These are phyloP conservation scores for Pogonognathellus flavescens DNA, from an alignment of 1,140 invertebrate species.

Conservation along the genomic window DNA sequence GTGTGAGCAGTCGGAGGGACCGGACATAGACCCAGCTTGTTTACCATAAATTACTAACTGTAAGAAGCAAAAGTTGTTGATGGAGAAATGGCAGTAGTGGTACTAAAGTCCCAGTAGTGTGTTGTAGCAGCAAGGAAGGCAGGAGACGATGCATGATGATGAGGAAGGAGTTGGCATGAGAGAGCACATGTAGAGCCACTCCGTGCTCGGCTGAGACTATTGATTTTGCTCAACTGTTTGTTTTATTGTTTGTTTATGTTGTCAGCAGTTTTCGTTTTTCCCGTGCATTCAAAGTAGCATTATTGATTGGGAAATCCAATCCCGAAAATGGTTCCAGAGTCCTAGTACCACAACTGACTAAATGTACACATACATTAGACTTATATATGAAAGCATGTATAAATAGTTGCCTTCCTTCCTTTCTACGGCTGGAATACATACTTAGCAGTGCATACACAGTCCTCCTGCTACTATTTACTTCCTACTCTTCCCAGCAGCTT, in stretches of 20 bases:
- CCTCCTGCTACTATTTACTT: background rate
- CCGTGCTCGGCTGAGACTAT: slow-evolving; percentile 63
- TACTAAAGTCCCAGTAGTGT: too few relatives aligned
- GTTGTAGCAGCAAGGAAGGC: background rate
- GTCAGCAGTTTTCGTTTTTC: slow-evolving; percentile 67
- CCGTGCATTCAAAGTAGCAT: slow-evolving; percentile 66
- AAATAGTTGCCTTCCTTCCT: background rate
- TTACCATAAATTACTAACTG: slow-evolving; percentile 61
- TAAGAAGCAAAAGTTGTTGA: slow-evolving; percentile 64
- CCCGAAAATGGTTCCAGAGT: slow-evolving; percentile 64
- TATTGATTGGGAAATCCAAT: slow-evolving; percentile 68
- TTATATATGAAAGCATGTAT: background rate
- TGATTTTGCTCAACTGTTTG: slow-evolving; percentile 67
- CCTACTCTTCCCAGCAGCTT: background rate
- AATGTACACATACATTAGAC: background rate
- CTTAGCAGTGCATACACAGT: too few relatives aligned
- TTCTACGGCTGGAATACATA: too few relatives aligned
- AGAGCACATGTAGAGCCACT: slow-evolving; percentile 62
- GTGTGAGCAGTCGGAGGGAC: slow-evolving; percentile 51
- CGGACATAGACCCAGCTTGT: slow-evolving; percentile 55
- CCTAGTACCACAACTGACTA: slow-evolving; percentile 12
- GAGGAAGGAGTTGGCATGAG: slow-evolving; percentile 58
- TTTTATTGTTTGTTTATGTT: slow-evolving; percentile 68
- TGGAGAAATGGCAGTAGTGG: slow-evolving; percentile 51
- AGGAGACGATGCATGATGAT: slow-evolving; percentile 53